phyloP scores from a whole-genome alignment of 2,888 invertebrate species.

The Gasteruption jaculator region DNA sequence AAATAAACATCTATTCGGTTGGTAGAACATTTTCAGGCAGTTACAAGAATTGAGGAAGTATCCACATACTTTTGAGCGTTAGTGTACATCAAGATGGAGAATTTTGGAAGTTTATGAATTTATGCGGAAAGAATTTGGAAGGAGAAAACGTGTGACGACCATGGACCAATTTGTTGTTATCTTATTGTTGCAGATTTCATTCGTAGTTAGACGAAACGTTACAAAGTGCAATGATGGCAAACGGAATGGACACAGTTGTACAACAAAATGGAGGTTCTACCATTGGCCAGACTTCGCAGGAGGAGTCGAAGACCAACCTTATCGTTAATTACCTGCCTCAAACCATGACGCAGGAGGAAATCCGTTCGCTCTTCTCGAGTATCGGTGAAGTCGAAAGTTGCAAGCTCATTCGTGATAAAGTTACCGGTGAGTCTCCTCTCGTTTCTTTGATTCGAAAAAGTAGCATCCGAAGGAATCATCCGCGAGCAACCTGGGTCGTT shows the following conservation, averaged over 20 bases:
- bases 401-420: constrained; percentile 98
- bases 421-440: constrained; percentile 72
- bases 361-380: constrained; percentile 93
- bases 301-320: constrained; percentile 96
- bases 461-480: too few species aligned
- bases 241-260: constrained; percentile 76
- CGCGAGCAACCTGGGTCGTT: too few species aligned
- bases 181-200: constrained; percentile 43
- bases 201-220: constrained; percentile 44
- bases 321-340: constrained; percentile 99
- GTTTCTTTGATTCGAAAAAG: not conserved
- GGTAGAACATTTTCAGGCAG: too few species aligned
- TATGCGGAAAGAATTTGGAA: too few species aligned
- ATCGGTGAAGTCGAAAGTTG: constrained; percentile 99
- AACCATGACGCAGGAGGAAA: constrained; percentile 99
- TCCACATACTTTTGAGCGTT: too few species aligned
- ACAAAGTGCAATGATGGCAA: constrained; percentile 68
- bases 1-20: too few species aligned
- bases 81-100: too few species aligned
- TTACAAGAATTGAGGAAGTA: too few species aligned
- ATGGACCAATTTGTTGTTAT: too few species aligned
- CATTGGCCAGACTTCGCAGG: constrained; percentile 61
- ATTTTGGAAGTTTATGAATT: too few species aligned
- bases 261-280: constrained; percentile 77
- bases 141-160: too few species aligned